phyloP scores from a whole-genome alignment of 2,797 vertebrate genomes.

The Halcyon smyrnensis region DNA sequence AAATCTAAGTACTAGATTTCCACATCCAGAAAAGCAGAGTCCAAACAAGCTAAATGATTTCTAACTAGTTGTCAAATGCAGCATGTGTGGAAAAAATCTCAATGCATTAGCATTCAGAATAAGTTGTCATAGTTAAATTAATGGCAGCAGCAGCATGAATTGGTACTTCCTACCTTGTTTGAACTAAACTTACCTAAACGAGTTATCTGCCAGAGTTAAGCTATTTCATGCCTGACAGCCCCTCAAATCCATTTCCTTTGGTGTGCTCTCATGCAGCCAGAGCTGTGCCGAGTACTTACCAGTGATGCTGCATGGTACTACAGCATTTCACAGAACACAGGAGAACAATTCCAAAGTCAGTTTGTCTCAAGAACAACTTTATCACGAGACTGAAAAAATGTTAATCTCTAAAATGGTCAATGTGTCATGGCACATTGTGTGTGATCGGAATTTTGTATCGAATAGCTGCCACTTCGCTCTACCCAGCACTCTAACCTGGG shows the following conservation, averaged over 20 bases:
- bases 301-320: neutral
- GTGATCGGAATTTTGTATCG: neutral
- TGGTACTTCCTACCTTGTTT: neutral
- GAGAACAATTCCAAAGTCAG: conserved; percentile 5
- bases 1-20: neutral
- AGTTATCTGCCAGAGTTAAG: neutral
- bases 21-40: neutral
- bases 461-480: neutral
- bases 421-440: conserved; percentile 5
- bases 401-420: conserved; percentile 46
- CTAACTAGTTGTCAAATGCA: neutral
- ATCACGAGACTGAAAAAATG: conserved; percentile 44
- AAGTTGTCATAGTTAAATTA: neutral
- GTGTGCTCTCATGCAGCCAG: neutral
- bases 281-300: neutral
- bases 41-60: neutral
- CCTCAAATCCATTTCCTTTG: neutral
- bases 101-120: neutral
- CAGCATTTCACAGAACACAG: neutral
- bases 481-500: neutral
- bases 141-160: neutral
- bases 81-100: neutral
- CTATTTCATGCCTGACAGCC: neutral
- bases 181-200: neutral
- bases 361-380: conserved; percentile 17